Percentiles rank a stretch among this genome's conserved stretches.
Evolutionary conservation across 2,113 vertebrate genomes (phyloP).

Genomic region (Engraulis encrasicolus): DNA sequence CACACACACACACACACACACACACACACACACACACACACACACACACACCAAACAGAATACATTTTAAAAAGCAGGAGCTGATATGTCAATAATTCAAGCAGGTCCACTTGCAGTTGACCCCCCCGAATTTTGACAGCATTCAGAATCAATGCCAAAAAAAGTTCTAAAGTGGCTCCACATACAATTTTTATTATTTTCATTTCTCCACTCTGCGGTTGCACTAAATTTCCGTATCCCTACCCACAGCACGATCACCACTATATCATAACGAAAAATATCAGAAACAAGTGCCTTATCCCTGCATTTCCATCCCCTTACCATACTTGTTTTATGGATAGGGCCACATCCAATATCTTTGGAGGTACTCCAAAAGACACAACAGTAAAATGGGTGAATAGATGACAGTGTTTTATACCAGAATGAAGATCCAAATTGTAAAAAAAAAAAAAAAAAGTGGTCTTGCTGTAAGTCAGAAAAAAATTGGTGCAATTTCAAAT

Average conservation of each 20-base stretch:
- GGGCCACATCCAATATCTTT: too few species aligned
- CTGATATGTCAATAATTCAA: conserved; percentile 16
- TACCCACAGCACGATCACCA: neutral
- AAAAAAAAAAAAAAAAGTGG: too few species aligned
- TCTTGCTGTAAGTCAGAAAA: too few species aligned
- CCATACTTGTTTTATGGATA: too few species aligned
- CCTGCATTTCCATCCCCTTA: too few species aligned
- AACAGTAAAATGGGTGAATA: too few species aligned
- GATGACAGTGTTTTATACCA: too few species aligned
- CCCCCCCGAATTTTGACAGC: conserved; percentile 21
- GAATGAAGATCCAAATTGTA: too few species aligned
- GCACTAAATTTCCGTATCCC: neutral
- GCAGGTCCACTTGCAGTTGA: conserved; percentile 12
- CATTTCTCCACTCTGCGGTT: neutral
- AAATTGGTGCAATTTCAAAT: too few species aligned
- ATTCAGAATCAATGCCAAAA: conserved; percentile 26
- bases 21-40: neutral
- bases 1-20: neutral
- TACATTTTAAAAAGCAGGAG: neutral
- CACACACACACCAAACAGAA: neutral
- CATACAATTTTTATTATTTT: neutral
- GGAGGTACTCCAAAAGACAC: too few species aligned
- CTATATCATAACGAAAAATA: too few species aligned
- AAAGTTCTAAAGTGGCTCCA: neutral
- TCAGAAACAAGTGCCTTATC: too few species aligned